Evolutionary conservation across 2,797 vertebrate species (phyloP), one percentile per base, ranked within the genome.

Genomic region (Chanos chanos): DNA sequence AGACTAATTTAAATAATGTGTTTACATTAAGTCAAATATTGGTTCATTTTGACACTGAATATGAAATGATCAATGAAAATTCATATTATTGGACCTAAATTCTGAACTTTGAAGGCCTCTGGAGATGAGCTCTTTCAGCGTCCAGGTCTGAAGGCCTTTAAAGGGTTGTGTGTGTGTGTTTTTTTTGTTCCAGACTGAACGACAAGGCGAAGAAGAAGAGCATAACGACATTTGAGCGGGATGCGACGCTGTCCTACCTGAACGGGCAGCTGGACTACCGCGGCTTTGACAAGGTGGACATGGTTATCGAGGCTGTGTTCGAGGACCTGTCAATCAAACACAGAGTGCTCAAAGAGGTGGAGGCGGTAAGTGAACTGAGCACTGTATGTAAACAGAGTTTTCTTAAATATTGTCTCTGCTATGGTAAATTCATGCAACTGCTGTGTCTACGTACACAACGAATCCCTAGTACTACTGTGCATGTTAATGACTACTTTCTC

Each of bases 291-390:
- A 83, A 84, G 16, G 79, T 80, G 0, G 92, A 94, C 79, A 90
- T 94, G 89, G 91, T 94, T 71, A 93, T 94, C 0, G 92, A 94
- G 80, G 91, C 93, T 0, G 92, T 94, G 45, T 93, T 93, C 0
- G 92, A 94, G 77, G 91, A 94, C 72, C 73, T 94, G 31, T 67
- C 19, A 41, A 47, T 94, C 72, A 94, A 94, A 47, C 90, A 93
- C 77, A 81, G 75, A 83, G 92, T 93, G 43, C 44, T 94, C 25
- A 91, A 91, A 80, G 92, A 94, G 52, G 85, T 92, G 45, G 92
- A 94, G 62, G 84, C 86, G 0, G 91, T 93, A 66, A 90, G 91
- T 87, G 5, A 47, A 4, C 36, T 4, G 24, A 24, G 7, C n/a
- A 5, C 6, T 3, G 13, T 18, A 37, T 7, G 4, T 7, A 7